Percentiles rank a stretch among this genome's conserved stretches.
phyloP scores from a whole-genome alignment of 2,797 vertebrate species.

The Paratrypauchen microcephalus region DNA sequence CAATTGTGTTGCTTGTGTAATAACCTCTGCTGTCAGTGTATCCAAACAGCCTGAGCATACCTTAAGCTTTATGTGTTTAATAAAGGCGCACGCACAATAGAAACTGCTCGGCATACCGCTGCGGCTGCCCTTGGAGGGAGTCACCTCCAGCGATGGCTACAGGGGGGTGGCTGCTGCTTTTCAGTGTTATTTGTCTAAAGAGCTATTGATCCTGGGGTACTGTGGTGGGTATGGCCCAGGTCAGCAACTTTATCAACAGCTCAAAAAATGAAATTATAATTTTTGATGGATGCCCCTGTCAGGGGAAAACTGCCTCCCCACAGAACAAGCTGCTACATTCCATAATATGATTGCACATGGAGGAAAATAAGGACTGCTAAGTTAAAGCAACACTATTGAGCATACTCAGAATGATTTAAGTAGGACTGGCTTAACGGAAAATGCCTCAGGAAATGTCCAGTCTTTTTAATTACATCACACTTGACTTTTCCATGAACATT shows the following conservation, averaged over 20 bases:
- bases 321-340: conserved; percentile 45
- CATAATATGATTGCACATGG: conserved; percentile 40
- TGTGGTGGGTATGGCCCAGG: conserved; percentile 70
- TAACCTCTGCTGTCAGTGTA: conserved; percentile 30
- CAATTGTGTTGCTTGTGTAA: conserved; percentile 34
- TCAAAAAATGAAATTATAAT: conserved; percentile 78
- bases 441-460: too few relatives aligned
- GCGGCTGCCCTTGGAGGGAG: conserved; percentile 61
- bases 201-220: conserved; percentile 73
- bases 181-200: conserved; percentile 74
- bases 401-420: conserved; percentile 13
- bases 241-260: conserved; percentile 82
- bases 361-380: conserved; percentile 33
- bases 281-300: conserved; percentile 83
- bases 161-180: conserved; percentile 47
- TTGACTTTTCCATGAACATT: too few relatives aligned
- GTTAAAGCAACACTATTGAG: neutral
- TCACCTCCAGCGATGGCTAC: conserved; percentile 61
- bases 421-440: too few relatives aligned
- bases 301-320: conserved; percentile 65
- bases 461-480: too few relatives aligned
- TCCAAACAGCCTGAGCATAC: conserved; percentile 20
- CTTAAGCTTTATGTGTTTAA: conserved; percentile 51
- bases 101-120: conserved; percentile 34
- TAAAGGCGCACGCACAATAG: conserved; percentile 20